Percentiles rank a stretch among this genome's conserved stretches.
phyloP scores from a whole-genome alignment of 2,797 vertebrate genomes.

The Cirrhinus molitorella region DNA sequence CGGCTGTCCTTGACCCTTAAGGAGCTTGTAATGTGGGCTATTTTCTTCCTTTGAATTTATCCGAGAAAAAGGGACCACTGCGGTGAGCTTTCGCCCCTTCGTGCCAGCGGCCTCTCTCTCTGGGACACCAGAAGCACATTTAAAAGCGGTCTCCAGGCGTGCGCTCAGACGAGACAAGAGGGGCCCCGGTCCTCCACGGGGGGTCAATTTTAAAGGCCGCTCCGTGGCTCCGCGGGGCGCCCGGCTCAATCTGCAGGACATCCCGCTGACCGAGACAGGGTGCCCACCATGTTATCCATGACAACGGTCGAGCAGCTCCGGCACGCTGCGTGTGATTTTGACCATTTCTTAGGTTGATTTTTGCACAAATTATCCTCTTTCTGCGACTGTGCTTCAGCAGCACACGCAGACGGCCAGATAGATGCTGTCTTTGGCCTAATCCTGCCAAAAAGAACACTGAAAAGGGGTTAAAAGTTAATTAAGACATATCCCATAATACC shows the following conservation, averaged over 20 bases:
- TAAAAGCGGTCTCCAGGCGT: constrained; percentile 73
- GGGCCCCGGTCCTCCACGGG: constrained; percentile 68
- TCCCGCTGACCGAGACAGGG: constrained; percentile 72
- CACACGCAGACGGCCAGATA: constrained; percentile 44
- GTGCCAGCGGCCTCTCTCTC: constrained; percentile 76
- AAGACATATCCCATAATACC: constrained; percentile 26
- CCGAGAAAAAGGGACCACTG: constrained; percentile 71
- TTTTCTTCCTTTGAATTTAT: constrained; percentile 80
- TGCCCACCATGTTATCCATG: constrained; percentile 84
- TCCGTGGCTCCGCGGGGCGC: constrained; percentile 71
- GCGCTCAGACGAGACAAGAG: constrained; percentile 76
- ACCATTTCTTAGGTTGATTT: constrained; percentile 57
- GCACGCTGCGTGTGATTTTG: constrained; percentile 77
- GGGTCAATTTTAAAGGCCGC: constrained; percentile 82
- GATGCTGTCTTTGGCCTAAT: constrained; percentile 45
- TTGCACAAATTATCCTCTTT: constrained; percentile 56
- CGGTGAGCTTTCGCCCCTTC: constrained; percentile 76
- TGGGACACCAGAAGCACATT: constrained; percentile 66
- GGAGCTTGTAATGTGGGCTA: constrained; percentile 86
- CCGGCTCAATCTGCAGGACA: constrained; percentile 76
- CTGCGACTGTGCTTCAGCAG: constrained; percentile 28
- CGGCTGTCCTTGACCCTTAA: constrained; percentile 87
- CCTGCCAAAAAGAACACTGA: constrained; percentile 29
- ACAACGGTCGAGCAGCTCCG: constrained; percentile 78
- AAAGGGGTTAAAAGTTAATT: constrained; percentile 37